A percentile compares a stretch with the other conserved stretches of the same genome.
Evolutionary conservation across 1,140 invertebrate genomes (phyloP).

Genomic region (Cherax quadricarinatus): DNA sequence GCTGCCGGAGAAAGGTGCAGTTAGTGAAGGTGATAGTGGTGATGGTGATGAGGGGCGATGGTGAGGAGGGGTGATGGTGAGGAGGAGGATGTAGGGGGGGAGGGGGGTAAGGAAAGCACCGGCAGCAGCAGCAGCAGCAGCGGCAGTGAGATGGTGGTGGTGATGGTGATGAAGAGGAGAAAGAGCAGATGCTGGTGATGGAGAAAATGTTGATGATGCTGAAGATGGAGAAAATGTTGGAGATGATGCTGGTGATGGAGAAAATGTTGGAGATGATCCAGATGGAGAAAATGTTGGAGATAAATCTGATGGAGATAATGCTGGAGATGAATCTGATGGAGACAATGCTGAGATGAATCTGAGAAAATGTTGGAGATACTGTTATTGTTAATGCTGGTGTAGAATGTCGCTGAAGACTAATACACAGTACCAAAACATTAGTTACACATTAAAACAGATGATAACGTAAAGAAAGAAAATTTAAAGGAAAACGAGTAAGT

Average conservation of each 20-base stretch:
- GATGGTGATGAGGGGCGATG: neutral
- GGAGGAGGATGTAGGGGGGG: neutral
- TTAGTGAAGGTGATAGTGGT: neutral
- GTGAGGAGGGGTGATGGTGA: neutral
- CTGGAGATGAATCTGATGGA: no score
- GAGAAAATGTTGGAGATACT: no score
- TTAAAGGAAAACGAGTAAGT: neutral
- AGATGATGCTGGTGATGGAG: no score
- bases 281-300: no score
- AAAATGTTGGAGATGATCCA: no score
- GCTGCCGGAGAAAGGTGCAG: conserved; percentile 78
- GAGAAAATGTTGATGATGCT: neutral
- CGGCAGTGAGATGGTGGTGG: neutral
- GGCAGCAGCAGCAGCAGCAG: neutral
- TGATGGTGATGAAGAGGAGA: neutral
- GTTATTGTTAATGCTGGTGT: no score
- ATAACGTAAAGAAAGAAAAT: conserved; percentile 11
- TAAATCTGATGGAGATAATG: no score
- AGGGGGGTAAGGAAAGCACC: conserved; percentile 2
- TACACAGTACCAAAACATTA: neutral
- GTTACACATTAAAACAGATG: neutral
- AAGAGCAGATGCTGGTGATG: neutral
- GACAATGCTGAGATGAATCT: no score
- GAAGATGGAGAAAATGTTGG: no score
- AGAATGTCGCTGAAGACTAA: no score